These are phyloP conservation scores for Cottoperca gobio DNA, from an alignment of 2,797 vertebrate genomes.

Conservation along the genomic window DNA sequence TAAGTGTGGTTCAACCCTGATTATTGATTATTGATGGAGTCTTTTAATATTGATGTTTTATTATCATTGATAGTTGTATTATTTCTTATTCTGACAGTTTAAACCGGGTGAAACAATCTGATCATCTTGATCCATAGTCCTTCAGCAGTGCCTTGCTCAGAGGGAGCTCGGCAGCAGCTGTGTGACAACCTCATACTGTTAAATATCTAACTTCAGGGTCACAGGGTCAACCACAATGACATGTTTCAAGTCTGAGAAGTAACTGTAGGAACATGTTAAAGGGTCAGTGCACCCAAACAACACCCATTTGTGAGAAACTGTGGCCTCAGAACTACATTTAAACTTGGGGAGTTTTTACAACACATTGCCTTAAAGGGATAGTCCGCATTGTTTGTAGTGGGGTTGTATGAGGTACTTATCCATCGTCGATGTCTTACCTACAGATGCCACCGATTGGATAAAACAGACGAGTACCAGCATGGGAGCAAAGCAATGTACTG, in stretches of 20 bases:
- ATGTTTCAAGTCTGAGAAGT: background rate
- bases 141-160: slow-evolving; percentile 1
- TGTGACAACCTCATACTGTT: background rate
- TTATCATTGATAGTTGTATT: background rate
- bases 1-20: background rate
- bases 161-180: background rate
- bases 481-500: too few species aligned
- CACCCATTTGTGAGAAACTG: background rate
- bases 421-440: too few species aligned
- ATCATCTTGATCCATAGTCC: background rate
- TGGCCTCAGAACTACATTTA: background rate
- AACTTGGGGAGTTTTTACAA: background rate
- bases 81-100: background rate
- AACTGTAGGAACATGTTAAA: background rate
- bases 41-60: background rate
- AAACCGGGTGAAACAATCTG: background rate
- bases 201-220: background rate
- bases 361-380: background rate
- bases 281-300: background rate
- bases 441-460: too few species aligned
- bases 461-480: too few species aligned
- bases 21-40: slow-evolving; percentile 12
- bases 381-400: too few species aligned
- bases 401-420: too few species aligned
- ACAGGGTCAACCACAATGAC: background rate